A percentile compares a stretch with the other conserved stretches of the same genome.
phyloP scores from a whole-genome alignment of 2,797 vertebrate species.

The Synanceia verrucosa region DNA sequence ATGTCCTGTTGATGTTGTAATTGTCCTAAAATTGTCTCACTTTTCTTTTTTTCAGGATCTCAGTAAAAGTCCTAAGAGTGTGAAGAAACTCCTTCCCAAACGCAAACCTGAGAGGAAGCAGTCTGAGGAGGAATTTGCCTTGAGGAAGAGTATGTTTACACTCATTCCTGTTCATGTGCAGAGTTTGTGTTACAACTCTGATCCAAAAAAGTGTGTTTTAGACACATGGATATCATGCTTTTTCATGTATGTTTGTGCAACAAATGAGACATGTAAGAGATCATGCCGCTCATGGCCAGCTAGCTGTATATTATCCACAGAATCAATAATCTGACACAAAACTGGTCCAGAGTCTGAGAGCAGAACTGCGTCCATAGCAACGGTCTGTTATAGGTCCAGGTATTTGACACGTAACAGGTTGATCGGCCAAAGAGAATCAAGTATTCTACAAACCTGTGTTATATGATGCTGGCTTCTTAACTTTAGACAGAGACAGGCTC shows the following conservation, averaged over 20 bases:
- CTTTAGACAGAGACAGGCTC: too few species aligned
- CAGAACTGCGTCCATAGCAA: too few species aligned
- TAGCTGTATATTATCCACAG: too few species aligned
- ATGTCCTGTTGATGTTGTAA: background rate
- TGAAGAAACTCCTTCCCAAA: constrained; percentile 97
- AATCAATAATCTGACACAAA: too few species aligned
- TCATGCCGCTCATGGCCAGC: too few species aligned
- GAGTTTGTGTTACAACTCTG: background rate
- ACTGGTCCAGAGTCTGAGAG: too few species aligned
- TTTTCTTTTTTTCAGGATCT: constrained; percentile 86
- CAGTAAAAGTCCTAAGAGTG: constrained; percentile 98
- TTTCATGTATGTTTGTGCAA: background rate
- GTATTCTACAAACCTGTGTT: too few species aligned
- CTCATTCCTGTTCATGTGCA: background rate
- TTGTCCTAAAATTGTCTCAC: background rate
- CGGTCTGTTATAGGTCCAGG: too few species aligned
- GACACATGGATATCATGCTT: too few species aligned
- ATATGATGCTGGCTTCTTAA: too few species aligned
- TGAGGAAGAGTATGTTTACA: constrained; percentile 92
- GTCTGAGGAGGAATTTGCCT: constrained; percentile 96
- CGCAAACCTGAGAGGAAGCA: constrained; percentile 97
- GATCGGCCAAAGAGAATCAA: too few species aligned
- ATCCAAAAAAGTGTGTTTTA: background rate
- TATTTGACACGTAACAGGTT: too few species aligned
- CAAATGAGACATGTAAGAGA: background rate